Evolutionary conservation across 1,140 invertebrate genomes (phyloP), one percentile per base, ranked within the genome.

Genomic region (Drosophila takahashii): DNA sequence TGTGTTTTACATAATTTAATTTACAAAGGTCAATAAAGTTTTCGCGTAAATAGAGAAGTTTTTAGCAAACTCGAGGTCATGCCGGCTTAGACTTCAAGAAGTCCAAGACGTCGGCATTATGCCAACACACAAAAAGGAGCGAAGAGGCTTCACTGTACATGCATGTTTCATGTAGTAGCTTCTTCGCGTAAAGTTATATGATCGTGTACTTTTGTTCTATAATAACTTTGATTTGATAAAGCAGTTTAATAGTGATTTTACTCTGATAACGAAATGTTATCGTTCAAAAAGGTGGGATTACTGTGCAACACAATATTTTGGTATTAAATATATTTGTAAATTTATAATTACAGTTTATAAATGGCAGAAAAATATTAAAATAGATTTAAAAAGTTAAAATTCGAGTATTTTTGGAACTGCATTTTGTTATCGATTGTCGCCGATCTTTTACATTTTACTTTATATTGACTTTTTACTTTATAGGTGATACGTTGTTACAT

Each of bases 1-100:
- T 90, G 86, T 90, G 86, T 90, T 77, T 62, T 53, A 69, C 10
- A 39, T 56, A 37, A 54, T 70, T 60, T 45, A 62, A 56, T 70
- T 70, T 45, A 75, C 39, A 56, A 45, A 67, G 70, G 65, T 56
- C 32, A 64, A 69, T 75, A 62, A 54, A 42, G 47, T 54, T 59
- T n/a, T n/a, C n/a, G n/a, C n/a, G n/a, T n/a, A n/a, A n/a, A n/a
- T n/a, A n/a, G n/a, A n/a, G n/a, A n/a, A n/a, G n/a, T n/a, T n/a
- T n/a, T n/a, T n/a, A n/a, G n/a, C n/a, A n/a, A n/a, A n/a, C n/a
- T n/a, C n/a, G n/a, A n/a, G n/a, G n/a, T n/a, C n/a, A n/a, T n/a
- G n/a, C n/a, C n/a, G n/a, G n/a, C n/a, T n/a, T n/a, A n/a, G n/a
- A n/a, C n/a, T n/a, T n/a, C n/a, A n/a, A n/a, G n/a, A n/a, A n/a